phyloP scores from a whole-genome alignment of 1,140 invertebrate species.

The Philopotamus ludificatus region DNA sequence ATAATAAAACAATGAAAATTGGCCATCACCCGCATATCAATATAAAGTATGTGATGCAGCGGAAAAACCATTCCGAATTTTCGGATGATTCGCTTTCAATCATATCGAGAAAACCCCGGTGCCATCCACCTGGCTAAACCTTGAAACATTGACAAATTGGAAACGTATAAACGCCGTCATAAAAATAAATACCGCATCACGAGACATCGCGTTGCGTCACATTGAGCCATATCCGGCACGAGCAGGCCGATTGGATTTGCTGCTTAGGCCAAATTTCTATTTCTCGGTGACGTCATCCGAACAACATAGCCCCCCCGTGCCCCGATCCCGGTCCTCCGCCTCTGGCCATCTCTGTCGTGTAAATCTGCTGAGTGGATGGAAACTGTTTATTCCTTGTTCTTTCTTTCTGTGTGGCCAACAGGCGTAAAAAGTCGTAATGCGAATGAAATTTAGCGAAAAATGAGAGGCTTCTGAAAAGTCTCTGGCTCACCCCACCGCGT shows the following conservation, averaged over 20 bases:
- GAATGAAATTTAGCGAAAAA: constrained; percentile 24
- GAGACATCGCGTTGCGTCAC: too few relatives aligned
- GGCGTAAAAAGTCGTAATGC: constrained; percentile 27
- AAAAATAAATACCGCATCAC: too few relatives aligned
- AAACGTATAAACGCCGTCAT: too few relatives aligned
- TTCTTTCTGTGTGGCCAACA: constrained; percentile 19
- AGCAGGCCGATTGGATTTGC: background rate
- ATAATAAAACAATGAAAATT: too few relatives aligned
- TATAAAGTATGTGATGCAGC: too few relatives aligned
- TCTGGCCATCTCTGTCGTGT: constrained; percentile 13
- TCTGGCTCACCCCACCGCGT: background rate
- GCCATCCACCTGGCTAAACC: too few relatives aligned
- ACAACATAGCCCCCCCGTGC: background rate
- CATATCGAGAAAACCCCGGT: too few relatives aligned
- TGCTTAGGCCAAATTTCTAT: background rate
- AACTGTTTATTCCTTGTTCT: constrained; percentile 23
- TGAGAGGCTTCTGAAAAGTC: constrained; percentile 11
- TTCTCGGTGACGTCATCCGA: constrained; percentile 12
- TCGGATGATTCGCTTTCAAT: too few relatives aligned
- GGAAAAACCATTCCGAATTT: too few relatives aligned
- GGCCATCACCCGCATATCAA: too few relatives aligned
- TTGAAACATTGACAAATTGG: too few relatives aligned
- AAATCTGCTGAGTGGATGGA: constrained; percentile 17
- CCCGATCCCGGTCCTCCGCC: background rate
- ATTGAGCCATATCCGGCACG: too few relatives aligned